These are phyloP conservation scores for Hucho hucho DNA, from an alignment of 2,113 vertebrate species.

Conservation along the genomic window DNA sequence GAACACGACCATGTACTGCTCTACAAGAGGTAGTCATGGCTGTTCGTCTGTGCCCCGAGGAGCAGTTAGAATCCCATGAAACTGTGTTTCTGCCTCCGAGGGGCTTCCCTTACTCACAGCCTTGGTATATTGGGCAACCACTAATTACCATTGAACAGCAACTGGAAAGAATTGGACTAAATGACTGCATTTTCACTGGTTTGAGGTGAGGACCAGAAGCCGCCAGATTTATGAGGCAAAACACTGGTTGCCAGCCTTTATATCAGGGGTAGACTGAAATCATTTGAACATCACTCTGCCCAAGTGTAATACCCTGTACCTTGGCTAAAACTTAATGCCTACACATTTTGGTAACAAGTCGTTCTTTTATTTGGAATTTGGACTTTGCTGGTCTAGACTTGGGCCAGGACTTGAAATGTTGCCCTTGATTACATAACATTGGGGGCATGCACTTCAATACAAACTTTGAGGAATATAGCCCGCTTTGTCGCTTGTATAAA, in stretches of 20 bases:
- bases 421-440: constrained; percentile 59
- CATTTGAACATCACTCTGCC: constrained; percentile 38
- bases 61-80: constrained; percentile 44
- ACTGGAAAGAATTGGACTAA: constrained; percentile 58
- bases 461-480: constrained; percentile 47
- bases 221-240: constrained; percentile 67
- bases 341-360: constrained; percentile 36
- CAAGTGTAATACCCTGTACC: constrained; percentile 26
- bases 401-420: constrained; percentile 51
- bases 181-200: constrained; percentile 64
- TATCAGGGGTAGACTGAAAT: constrained; percentile 36
- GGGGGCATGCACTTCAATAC: constrained; percentile 39
- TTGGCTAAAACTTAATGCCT: constrained; percentile 55
- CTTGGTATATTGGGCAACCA: constrained; percentile 70
- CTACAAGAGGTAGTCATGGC: constrained; percentile 44
- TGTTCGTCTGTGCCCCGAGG: constrained; percentile 55
- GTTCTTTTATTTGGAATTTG: constrained; percentile 61
- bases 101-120: constrained; percentile 64
- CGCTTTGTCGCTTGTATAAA: constrained; percentile 50
- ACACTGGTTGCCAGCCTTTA: constrained; percentile 38
- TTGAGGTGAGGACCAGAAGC: constrained; percentile 65
- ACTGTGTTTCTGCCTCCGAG: constrained; percentile 52
- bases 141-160: constrained; percentile 68
- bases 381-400: constrained; percentile 63
- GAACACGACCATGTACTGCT: constrained; percentile 13